Percentiles rank a stretch among this genome's conserved stretches.
phyloP scores from a whole-genome alignment of 2,888 invertebrate species.

The Caenorhabditis sp. region DNA sequence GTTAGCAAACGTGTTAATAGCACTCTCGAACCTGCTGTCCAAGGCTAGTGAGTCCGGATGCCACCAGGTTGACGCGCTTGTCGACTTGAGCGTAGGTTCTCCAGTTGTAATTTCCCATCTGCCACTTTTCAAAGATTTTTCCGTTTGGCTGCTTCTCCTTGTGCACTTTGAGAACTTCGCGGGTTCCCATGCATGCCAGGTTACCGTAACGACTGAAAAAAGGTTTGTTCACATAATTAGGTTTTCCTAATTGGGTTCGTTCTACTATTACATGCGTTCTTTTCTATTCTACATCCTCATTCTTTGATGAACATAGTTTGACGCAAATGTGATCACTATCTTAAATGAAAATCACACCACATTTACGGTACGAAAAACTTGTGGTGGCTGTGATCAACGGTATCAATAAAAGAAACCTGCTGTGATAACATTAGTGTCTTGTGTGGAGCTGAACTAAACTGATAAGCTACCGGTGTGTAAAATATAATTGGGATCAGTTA shows the following conservation, averaged over 20 bases:
- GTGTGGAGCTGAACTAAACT: conserved; percentile 21
- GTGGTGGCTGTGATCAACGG: conserved; percentile 4
- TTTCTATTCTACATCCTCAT: too few species aligned
- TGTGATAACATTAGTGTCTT: conserved; percentile 7
- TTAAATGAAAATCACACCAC: not conserved
- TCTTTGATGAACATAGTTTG: too few species aligned
- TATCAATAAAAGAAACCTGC: conserved; percentile 8
- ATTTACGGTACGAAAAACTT: conserved; percentile 8
- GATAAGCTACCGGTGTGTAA: conserved; percentile 35
- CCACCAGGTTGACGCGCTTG: conserved; percentile 65
- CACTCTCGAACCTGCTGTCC: conserved; percentile 81
- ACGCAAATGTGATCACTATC: not conserved
- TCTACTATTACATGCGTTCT: too few species aligned
- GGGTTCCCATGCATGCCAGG: conserved; percentile 80
- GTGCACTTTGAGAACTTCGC: conserved; percentile 85
- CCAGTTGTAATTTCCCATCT: conserved; percentile 76
- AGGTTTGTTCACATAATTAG: not conserved
- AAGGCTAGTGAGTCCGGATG: conserved; percentile 86
- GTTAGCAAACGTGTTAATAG: not conserved
- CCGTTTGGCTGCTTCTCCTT: conserved; percentile 95
- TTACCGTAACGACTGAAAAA: conserved; percentile 59
- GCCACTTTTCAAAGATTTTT: conserved; percentile 90
- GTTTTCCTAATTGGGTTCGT: too few species aligned
- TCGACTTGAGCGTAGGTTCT: conserved; percentile 69
- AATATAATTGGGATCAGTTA: not conserved